Evolutionary conservation across 2,888 invertebrate species (phyloP).

Genomic region (Eupithecia tripunctaria): DNA sequence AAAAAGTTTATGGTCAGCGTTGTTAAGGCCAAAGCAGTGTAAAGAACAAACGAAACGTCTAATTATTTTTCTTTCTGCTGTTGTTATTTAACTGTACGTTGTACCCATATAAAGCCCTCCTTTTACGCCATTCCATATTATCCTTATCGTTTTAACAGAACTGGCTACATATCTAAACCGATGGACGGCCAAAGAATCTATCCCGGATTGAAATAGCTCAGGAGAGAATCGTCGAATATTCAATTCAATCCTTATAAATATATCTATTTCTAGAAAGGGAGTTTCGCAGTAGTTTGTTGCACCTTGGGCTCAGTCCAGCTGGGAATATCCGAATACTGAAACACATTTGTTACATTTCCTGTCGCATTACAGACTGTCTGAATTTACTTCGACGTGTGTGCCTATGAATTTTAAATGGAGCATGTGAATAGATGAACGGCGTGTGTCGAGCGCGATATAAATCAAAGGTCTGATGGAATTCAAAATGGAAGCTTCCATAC

Average conservation of each 20-base stretch:
- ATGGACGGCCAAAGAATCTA: constrained; percentile 1
- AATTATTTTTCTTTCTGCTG: constrained; percentile 9
- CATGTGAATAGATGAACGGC: constrained; percentile 24
- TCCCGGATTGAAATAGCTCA: constrained; percentile 4
- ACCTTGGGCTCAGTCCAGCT: constrained; percentile 47
- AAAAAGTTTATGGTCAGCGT: constrained; percentile 13
- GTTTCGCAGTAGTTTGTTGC: constrained; percentile 36
- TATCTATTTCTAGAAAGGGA: constrained; percentile 11
- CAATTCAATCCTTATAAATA: neutral
- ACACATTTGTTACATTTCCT: constrained; percentile 63
- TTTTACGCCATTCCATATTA: constrained; percentile 15
- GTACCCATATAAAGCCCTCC: constrained; percentile 9
- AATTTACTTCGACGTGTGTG: constrained; percentile 43
- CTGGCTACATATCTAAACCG: constrained; percentile 14
- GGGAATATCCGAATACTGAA: constrained; percentile 57
- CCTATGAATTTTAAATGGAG: constrained; percentile 38
- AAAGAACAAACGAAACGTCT: constrained; percentile 7
- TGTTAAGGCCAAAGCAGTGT: neutral
- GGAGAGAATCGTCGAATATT: constrained; percentile 7
- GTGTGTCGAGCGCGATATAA: constrained; percentile 25
- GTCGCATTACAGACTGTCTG: constrained; percentile 62
- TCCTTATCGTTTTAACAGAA: constrained; percentile 14
- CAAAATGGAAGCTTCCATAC: constrained; percentile 4
- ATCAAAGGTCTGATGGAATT: constrained; percentile 27
- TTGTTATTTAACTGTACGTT: neutral